Conservation (phyloP, 2,113 vertebrate genomes). For the Spheniscus mendiculus region DNA sequence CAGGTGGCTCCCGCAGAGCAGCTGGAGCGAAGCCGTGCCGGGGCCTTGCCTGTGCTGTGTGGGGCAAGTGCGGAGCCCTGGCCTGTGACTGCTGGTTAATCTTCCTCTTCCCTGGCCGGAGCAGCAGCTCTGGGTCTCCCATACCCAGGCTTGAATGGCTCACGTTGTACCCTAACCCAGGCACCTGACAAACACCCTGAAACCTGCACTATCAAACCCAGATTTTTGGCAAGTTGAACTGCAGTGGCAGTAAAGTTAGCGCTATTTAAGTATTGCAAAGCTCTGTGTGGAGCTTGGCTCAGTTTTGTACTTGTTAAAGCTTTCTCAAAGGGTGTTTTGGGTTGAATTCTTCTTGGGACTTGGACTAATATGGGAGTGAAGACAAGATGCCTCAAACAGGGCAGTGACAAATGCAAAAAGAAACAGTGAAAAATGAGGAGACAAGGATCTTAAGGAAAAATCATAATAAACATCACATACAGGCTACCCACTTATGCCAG, state of each 20-base stretch:
- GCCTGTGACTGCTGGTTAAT: not conserved
- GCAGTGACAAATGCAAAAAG: slow-evolving; percentile 46
- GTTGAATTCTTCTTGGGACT: slow-evolving; percentile 7
- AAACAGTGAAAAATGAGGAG: slow-evolving; percentile 54
- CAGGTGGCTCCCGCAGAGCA: not conserved
- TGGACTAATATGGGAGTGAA: not conserved
- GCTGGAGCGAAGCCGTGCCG: rapidly evolving
- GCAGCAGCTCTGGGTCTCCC: not conserved
- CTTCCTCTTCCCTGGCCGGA: not conserved
- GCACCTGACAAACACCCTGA: not conserved
- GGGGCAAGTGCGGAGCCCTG: not conserved
- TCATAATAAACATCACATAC: slow-evolving; percentile 43
- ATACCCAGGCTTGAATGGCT: rapidly evolving
- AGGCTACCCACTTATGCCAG: slow-evolving; percentile 42
- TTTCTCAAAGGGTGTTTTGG: not conserved
- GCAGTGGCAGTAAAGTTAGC: not conserved
- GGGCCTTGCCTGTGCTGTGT: rapidly evolving
- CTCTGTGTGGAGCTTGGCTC: not conserved
- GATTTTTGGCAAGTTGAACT: not conserved
- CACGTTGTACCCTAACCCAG: not conserved
- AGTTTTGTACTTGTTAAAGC: not conserved
- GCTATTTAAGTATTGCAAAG: not conserved
- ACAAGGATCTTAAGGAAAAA: slow-evolving; percentile 40
- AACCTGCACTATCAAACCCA: not conserved
- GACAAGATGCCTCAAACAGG: slow-evolving; percentile 26